Evolutionary conservation across 1,140 invertebrate genomes (phyloP).

Genomic region (Babylonia areolata): DNA sequence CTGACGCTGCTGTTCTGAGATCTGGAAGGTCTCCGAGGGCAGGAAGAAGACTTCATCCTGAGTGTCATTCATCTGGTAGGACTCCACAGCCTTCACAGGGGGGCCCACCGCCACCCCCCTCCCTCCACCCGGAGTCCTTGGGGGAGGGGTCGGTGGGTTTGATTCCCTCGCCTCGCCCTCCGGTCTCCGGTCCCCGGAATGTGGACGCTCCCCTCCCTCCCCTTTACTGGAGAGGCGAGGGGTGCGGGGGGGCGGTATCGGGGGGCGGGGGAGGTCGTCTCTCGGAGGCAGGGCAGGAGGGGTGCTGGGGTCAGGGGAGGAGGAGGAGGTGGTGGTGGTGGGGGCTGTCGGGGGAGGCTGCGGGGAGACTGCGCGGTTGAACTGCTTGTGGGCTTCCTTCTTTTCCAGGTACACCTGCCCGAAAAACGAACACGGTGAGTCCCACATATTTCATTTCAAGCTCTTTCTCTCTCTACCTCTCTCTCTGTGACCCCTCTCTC

Average conservation of each 20-base stretch:
- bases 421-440: not conserved
- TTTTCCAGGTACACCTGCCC: slow-evolving; percentile 49
- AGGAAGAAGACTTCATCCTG: slow-evolving; percentile 43
- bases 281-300: not conserved
- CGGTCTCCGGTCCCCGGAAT: not conserved
- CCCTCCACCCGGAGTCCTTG: not conserved
- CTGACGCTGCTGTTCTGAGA: slow-evolving; percentile 44
- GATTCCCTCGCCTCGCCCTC: not conserved
- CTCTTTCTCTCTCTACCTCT: not conserved
- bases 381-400: slow-evolving; percentile 45
- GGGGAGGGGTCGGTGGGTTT: not conserved
- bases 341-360: not conserved
- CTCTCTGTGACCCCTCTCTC: no score
- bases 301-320: not conserved
- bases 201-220: not conserved
- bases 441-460: slow-evolving; percentile 6
- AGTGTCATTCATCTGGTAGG: not conserved
- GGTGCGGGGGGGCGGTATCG: not conserved
- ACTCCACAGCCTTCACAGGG: no score
- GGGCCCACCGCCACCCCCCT: not conserved
- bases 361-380: not conserved
- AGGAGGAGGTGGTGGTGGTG: not conserved
- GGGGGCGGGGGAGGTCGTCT: not conserved
- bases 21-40: slow-evolving; percentile 50
- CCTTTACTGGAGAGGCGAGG: not conserved